Evolutionary conservation across 2,113 vertebrate genomes (phyloP).

Genomic region (Mungos mungo): DNA sequence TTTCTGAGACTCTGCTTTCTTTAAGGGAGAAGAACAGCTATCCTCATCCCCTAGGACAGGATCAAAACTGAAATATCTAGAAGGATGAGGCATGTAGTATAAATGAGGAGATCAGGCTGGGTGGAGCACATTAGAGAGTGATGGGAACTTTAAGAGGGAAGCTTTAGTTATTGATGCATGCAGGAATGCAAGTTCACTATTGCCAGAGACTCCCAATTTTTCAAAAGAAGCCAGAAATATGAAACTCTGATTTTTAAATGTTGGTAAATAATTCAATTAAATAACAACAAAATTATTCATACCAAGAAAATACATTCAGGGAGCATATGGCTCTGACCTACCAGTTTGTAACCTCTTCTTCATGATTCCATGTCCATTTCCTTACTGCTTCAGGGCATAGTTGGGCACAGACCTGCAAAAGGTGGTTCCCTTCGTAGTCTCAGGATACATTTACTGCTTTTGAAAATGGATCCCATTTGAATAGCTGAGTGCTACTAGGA

Average conservation of each 20-base stretch:
- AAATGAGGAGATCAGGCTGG: neutral
- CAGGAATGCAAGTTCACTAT: neutral
- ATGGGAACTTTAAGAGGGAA: neutral
- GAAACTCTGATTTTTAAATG: constrained; percentile 15
- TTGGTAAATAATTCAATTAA: neutral
- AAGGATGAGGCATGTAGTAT: neutral
- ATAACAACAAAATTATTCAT: neutral
- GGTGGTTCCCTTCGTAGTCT: neutral
- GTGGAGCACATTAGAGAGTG: neutral
- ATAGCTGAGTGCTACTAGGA: neutral
- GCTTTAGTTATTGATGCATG: neutral
- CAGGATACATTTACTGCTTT: neutral
- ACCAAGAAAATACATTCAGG: neutral
- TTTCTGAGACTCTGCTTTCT: neutral
- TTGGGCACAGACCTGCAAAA: neutral
- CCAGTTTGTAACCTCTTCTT: neutral
- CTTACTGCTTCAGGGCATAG: neutral
- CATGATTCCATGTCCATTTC: neutral
- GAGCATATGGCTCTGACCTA: neutral
- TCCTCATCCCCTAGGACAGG: neutral
- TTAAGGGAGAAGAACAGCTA: neutral
- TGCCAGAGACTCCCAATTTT: neutral
- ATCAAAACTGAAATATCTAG: neutral
- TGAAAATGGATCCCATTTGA: neutral
- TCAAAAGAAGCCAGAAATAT: neutral